phyloP scores from a whole-genome alignment of 1,140 invertebrate genomes.

The Apis florea region DNA sequence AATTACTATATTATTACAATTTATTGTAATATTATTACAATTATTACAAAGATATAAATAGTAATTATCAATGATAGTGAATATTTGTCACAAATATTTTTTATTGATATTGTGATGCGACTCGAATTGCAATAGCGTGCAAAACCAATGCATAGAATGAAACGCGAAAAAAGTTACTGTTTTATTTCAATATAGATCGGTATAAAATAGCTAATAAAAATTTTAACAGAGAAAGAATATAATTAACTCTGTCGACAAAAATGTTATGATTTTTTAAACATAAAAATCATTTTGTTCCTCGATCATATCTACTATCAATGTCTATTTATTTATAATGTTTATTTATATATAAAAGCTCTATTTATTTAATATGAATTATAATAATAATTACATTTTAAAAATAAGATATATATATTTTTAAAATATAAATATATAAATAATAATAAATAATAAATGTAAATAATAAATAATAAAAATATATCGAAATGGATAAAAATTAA shows the following conservation, averaged over 20 bases:
- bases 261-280: slow-evolving; percentile 26
- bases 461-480: no score
- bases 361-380: not conserved
- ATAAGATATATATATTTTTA: not conserved
- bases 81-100: not conserved
- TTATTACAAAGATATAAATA: no score
- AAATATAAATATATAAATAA: not conserved
- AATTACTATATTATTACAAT: no score
- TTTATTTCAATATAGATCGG: not conserved
- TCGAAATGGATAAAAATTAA: no score
- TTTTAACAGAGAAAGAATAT: not conserved
- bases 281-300: not conserved
- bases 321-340: no score
- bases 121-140: not conserved
- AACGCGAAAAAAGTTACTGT: slow-evolving; percentile 17
- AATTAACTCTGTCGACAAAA: not conserved
- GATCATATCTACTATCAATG: not conserved
- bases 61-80: no score
- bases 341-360: no score
- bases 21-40: no score
- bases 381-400: not conserved
- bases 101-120: slow-evolving; percentile 6
- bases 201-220: not conserved
- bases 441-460: no score
- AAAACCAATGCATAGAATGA: slow-evolving; percentile 11